Evolutionary conservation across 2,888 invertebrate genomes (phyloP), one percentile per base, ranked within the genome.

Genomic region (Hypolimnas misippus): DNA sequence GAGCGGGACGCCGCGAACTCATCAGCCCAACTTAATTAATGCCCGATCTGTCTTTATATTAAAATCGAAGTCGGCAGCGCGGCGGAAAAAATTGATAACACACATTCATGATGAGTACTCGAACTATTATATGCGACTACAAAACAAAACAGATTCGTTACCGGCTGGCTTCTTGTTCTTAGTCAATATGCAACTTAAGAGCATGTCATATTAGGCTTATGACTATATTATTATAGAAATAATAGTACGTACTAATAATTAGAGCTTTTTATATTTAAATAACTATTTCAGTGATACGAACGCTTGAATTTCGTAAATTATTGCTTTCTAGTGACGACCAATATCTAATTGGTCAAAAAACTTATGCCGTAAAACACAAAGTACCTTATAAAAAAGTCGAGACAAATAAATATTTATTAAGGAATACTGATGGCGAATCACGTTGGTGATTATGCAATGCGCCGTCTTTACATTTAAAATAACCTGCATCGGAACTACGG

Each of bases 11-110:
- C 49, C 25, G 79, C 80, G 75, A 89, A 84, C 89, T 92, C 91
- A 91, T 92, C 91, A 91, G 78, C 80, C 82, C 79, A 77, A 80
- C 86, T 91, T 92, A 92, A 92, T 92, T 92, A 92, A 91, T 90
- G 84, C 88, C 82, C 79, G 87, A 91, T 90, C 89, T 90, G 91
- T 89, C 90, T 89, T 90, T 89, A 87, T 89, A 90, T 89, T 89
- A 88, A 89, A 89, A 90, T 89, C 87, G 79, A 66, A 68, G 60
- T 64, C 68, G 63, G 66, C 64, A 59, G 64, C 65, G 29, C 62
- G 54, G 64, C 62, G 55, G 33, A 63, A 67, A 67, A 67, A 67
- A 66, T 65, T 69, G 55, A 70, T 66, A 67, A 65, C 57, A 60
- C 56, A 66, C 71, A 68, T 55, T 62, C 31, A 53, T 31, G 46